Evolutionary conservation across 1,140 invertebrate genomes (phyloP), one percentile per base, ranked within the genome.

Genomic region (Plectus sambesii): DNA sequence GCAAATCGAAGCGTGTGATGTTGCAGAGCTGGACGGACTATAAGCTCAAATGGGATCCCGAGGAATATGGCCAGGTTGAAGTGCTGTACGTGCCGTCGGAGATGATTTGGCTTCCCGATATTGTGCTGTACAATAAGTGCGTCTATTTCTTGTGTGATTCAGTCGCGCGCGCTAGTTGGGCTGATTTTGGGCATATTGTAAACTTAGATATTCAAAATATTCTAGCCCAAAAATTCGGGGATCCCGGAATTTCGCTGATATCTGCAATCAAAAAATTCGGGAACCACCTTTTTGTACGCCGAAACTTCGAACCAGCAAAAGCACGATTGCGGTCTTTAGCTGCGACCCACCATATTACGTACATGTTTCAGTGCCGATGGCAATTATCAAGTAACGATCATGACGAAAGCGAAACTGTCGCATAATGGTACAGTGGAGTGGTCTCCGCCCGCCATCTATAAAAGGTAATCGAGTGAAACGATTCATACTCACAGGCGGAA

Each of bases 381-480:
- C 3, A 72, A 77, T 49, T 77, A 75, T 55, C 73, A 76, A 48
- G 70, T 77, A 3, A 76, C 73, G 3, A 65, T 76, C 5, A 72
- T 74, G 65, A 77, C 74, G 12, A 77, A 77, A 55, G 75, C 75
- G 5, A 76, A 73, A 5, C 49, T 77, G 20, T 61, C 73, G 66
- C 82, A 87, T 69, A 90, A 87, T 70, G 93, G 93, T 17, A 85
- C 83, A 73, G 88, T 96, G 25, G 76, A 84, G 29, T 97, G 90
- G 90, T 90, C 93, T 66, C 90, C 90, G 26, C 89, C 89, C 39
- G 92, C 92, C 4, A 96, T 98, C 67, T 97, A 94, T 70, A 97
- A 97, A 71, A 93, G 87, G 9, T 94, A 55, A 53, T 26, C 25
- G 30, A n/a, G 20, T 29, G 23, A 17, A 26, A 4, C 19, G 36